A percentile compares a stretch with the other conserved stretches of the same genome.
Conservation (phyloP, 2,797 vertebrate species). For the Neosilurus hyrtlii region DNA sequence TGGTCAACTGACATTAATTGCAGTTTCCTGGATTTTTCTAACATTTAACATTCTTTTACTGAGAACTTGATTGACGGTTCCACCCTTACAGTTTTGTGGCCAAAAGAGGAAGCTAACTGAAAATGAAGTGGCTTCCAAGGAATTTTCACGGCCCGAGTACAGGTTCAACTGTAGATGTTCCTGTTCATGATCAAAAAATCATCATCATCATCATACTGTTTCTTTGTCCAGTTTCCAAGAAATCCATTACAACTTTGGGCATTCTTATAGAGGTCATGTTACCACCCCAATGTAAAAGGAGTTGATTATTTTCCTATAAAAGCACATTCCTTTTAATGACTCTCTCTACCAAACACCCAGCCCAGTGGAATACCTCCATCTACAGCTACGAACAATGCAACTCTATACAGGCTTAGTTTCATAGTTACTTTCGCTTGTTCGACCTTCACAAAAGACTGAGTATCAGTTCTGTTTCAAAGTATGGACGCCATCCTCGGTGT, state of each 20-base stretch:
- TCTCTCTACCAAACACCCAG: neutral
- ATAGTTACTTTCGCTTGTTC: neutral
- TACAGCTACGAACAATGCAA: neutral
- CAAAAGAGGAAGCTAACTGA: neutral
- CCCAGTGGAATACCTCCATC: neutral
- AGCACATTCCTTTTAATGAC: neutral
- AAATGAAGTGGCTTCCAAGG: conserved; percentile 4
- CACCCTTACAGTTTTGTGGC: neutral
- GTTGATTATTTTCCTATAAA: neutral
- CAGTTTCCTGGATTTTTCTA: neutral
- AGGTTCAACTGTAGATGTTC: neutral
- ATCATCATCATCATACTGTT: too few relatives aligned
- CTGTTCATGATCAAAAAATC: neutral
- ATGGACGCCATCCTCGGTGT: neutral
- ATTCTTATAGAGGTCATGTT: neutral
- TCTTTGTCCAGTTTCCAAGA: too few relatives aligned
- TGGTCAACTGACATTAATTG: neutral
- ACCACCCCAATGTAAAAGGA: neutral
- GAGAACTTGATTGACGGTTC: neutral
- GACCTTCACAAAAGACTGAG: neutral
- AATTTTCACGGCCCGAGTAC: neutral
- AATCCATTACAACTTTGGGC: neutral
- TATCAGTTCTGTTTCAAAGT: neutral
- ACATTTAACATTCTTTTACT: neutral
- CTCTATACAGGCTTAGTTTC: neutral